Percentiles rank a stretch among this genome's conserved stretches.
These are phyloP conservation scores for Linepithema humile DNA, from an alignment of 1,140 invertebrate genomes.

Conservation along the genomic window DNA sequence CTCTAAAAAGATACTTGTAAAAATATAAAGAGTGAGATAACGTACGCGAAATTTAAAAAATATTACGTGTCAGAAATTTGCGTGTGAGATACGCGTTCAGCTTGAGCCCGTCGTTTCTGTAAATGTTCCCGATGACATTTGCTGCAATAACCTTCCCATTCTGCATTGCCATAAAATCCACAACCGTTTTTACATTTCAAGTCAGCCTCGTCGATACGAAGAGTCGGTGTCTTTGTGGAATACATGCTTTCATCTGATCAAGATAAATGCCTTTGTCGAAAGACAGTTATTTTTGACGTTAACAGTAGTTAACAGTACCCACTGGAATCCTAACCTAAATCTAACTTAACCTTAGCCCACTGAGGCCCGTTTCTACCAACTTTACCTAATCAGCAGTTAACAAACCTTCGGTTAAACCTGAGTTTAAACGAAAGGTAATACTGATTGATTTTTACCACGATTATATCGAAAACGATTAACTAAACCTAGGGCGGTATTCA, in stretches of 20 bases:
- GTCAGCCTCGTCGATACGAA: slow-evolving; percentile 93
- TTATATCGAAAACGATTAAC: no score
- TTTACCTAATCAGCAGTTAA: no score
- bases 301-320: no score
- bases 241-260: slow-evolving; percentile 84
- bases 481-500: no score
- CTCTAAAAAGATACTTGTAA: slow-evolving; percentile 60
- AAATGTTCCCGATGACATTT: slow-evolving; percentile 92
- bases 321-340: no score
- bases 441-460: no score
- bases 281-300: no score
- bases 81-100: slow-evolving; percentile 70
- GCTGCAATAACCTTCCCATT: slow-evolving; percentile 98
- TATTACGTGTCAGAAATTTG: slow-evolving; percentile 77
- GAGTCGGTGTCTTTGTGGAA: slow-evolving; percentile 89
- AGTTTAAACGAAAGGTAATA: no score
- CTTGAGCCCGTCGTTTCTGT: slow-evolving; percentile 86
- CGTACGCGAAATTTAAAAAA: not conserved
- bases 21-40: not conserved
- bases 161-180: slow-evolving; percentile 98
- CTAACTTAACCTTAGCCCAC: no score
- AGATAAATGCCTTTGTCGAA: no score
- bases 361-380: no score
- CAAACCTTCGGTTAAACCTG: no score
- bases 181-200: slow-evolving; percentile 98